Base-by-base conservation (phyloP, 1,140 invertebrate genomes). In the Sweltsa coloradensis region DNA sequence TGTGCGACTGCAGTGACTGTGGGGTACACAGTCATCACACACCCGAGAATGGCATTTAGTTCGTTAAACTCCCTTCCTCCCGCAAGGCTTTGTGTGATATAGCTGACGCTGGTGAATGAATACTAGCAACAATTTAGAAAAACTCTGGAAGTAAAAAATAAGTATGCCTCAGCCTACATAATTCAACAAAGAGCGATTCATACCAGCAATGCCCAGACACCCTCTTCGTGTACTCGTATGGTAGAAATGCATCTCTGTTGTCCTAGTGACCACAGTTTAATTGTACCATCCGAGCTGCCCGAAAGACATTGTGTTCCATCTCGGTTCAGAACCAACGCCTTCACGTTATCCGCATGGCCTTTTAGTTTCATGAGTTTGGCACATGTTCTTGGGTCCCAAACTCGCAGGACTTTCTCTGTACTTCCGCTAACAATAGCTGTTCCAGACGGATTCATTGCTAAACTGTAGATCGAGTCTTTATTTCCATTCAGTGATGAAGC, bases 381-480 rank as follows among this genome's bases (percentile, higher is more conserved):
- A 67, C 93, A 97, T 19, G 85, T 85, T 50, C 97, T 70, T 0
- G 95, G 94, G 71, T 99, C 97, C 96, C 96, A 99, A 3, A 99
- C 83, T 57, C 95, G 67, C 24, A 99, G 65, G 34, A 95, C 85
- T 72, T 96, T 96, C 60, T 97, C 94, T 18, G 94, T 96, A 16
- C 91, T 96, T 21, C 96, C 96, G 65, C 91, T 95, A 0, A 97
- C 89, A 52, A 99, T 84, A 5, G 98, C 81, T 6, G 89, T 97
- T 1, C 94, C 96, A 18, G 87, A 74, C 29, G 88, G 87, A 71
- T 99, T 99, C 92, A 99, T 99, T 25, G 94, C 94, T 53, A 99
- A 70, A 63, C 94, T 97, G 64, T 99, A 99, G 62, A 99, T 98
- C 11, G 93, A 97, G 63, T 98, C 92, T 67, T 97, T 98, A 61